Conservation (phyloP, 2,888 invertebrate species). For the Acanthoscelides obtectus region DNA sequence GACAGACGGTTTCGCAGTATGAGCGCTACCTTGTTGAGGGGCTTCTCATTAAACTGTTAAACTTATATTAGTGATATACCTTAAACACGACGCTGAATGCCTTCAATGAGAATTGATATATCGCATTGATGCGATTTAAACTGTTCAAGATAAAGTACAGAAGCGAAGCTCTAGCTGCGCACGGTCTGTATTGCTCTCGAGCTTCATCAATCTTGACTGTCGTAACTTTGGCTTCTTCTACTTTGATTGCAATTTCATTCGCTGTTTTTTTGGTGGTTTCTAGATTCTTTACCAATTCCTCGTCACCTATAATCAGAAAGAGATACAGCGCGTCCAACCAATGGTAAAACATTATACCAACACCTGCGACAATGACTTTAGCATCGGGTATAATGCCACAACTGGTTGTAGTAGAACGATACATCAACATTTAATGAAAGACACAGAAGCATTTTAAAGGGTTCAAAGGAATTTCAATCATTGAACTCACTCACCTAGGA, state of each 20-base stretch:
- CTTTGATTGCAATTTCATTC: constrained; percentile 82
- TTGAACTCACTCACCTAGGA: constrained; percentile 62
- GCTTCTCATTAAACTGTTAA: too few relatives aligned
- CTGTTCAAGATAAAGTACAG: constrained; percentile 93
- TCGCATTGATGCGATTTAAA: constrained; percentile 85
- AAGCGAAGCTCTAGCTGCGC: constrained; percentile 81
- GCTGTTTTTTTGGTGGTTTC: constrained; percentile 92
- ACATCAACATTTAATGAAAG: too few relatives aligned
- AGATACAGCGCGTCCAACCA: too few relatives aligned
- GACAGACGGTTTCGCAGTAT: too few relatives aligned
- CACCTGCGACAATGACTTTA: too few relatives aligned
- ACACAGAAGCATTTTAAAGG: too few relatives aligned
- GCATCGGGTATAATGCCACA: too few relatives aligned
- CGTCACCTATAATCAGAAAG: constrained; percentile 51
- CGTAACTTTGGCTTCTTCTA: constrained; percentile 80
- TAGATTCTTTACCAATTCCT: constrained; percentile 84
- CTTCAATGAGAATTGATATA: constrained; percentile 94
- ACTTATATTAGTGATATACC: background rate
- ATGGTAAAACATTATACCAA: too few relatives aligned
- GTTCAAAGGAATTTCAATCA: too few relatives aligned
- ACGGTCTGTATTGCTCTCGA: constrained; percentile 80
- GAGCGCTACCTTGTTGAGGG: too few relatives aligned
- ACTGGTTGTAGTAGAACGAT: too few relatives aligned
- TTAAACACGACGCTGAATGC: constrained; percentile 88
- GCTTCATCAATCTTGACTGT: constrained; percentile 87